Evolutionary conservation across 2,113 vertebrate species (phyloP), one percentile per base, ranked within the genome.

Genomic region (Coptodon bakossiorum): DNA sequence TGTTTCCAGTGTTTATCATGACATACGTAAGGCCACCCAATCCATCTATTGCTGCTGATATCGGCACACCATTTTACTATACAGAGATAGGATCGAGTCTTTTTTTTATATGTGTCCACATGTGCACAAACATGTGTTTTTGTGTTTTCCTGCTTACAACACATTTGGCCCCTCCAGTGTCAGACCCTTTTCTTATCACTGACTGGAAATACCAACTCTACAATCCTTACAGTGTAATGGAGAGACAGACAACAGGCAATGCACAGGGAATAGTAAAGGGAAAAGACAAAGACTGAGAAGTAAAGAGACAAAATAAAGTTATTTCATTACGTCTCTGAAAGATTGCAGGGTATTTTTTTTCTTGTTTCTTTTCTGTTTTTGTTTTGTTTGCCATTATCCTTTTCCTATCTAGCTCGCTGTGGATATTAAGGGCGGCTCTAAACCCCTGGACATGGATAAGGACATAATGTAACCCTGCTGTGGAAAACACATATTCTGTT

Each of bases 181-280:
- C 85, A 83, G 88, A 52, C 82, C 88, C 88, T 80, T 29, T 92
- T 90, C 73, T 91, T 92, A 88, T 93, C 85, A 90, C 80, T 84
- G 6, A 56, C 43, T 86, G 85, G 66, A 88, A 91, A 93, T 87
- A 81, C 63, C 83, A 87, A 80, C 80, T 86, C 34, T 82, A 84
- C 48, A 84, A 88, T 82, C 81, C 52, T 56, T 59, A 83, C 31
- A 87, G 87, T 89, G 88, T 88, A 89, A 92, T 86, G 89, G 82
- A 82, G 83, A 38, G 38, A 66, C 50, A 76, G 14, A 80, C 48
- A 76, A 10, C 40, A 48, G 43, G 43, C 16, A 48, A 76, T 29
- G 24, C 43, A 52, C 27, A n/a, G 71, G 71, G 45, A 48, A n/a
- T 31, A 78, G 43, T 50, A 78, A 29, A 29, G 16, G 43, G 45